Percentiles rank a stretch among this genome's conserved stretches.
Evolutionary conservation across 2,888 invertebrate genomes (phyloP).

Genomic region (Tenthredo livida): DNA sequence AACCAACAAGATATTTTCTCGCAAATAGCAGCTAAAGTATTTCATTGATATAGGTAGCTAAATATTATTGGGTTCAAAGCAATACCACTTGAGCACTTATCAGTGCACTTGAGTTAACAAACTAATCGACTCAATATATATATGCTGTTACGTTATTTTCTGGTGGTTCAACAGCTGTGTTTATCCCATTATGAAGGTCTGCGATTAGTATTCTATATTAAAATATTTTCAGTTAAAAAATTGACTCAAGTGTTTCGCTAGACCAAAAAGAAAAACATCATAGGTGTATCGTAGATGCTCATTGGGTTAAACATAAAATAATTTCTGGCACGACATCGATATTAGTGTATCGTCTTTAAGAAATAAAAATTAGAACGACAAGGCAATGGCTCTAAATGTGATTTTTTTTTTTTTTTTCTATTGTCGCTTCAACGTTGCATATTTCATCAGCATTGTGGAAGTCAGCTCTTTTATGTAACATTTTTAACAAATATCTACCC

Average conservation of each 20-base stretch:
- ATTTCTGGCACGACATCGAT: background rate
- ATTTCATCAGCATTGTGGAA: background rate
- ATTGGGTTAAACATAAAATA: background rate
- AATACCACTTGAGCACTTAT: background rate
- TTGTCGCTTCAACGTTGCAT: background rate
- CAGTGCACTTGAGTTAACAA: background rate
- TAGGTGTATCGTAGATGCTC: background rate
- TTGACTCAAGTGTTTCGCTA: slow-evolving; percentile 15
- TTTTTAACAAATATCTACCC: background rate
- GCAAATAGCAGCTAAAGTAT: background rate
- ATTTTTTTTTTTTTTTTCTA: background rate
- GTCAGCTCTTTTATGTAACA: background rate
- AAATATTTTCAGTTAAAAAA: background rate
- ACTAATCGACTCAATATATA: background rate
- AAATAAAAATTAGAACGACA: background rate
- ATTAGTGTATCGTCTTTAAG: background rate
- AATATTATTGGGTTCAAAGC: background rate
- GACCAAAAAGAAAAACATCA: background rate
- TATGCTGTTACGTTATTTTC: background rate
- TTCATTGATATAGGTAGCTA: background rate
- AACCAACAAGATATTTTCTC: background rate
- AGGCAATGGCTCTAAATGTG: background rate
- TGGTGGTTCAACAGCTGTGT: background rate
- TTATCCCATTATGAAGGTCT: background rate
- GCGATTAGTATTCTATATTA: background rate